These are phyloP conservation scores for Copidosoma floridanum DNA, from an alignment of 1,140 invertebrate genomes.

Conservation along the genomic window DNA sequence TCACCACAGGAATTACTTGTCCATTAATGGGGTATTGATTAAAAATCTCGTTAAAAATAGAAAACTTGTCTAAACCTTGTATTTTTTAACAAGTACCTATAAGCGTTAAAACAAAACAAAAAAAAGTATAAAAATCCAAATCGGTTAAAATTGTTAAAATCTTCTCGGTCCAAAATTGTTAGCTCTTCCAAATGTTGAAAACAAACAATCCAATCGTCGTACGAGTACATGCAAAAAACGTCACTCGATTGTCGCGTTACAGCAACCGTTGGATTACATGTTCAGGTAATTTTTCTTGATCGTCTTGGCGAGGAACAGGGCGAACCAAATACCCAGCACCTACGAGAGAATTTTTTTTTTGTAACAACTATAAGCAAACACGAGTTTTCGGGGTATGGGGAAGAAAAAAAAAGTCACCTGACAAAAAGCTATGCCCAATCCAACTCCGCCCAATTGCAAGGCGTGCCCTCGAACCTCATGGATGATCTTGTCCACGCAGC, in stretches of 20 bases:
- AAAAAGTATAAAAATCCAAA: no score
- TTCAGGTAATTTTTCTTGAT: conserved; percentile 64
- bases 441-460: conserved; percentile 69
- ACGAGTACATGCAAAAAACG: no score
- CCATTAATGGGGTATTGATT: no score
- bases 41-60: no score
- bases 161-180: no score
- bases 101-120: no score
- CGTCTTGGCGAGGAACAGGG: conserved; percentile 63
- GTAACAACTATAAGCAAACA: conserved; percentile 4
- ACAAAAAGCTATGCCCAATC: conserved; percentile 71
- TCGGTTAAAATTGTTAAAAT: no score
- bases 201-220: no score
- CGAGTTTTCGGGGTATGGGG: background rate
- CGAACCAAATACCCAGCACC: conserved; percentile 66
- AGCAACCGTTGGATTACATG: conserved; percentile 48
- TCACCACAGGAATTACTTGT: no score
- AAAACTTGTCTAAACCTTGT: no score
- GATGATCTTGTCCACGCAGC: conserved; percentile 63
- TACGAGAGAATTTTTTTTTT: conserved; percentile 42
- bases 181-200: no score
- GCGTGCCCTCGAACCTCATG: conserved; percentile 67
- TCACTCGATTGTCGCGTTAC: background rate
- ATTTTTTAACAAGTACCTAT: no score
- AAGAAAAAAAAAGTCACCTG: conserved; percentile 59